phyloP scores from a whole-genome alignment of 2,888 invertebrate genomes.

The Monoplex corrugatus region DNA sequence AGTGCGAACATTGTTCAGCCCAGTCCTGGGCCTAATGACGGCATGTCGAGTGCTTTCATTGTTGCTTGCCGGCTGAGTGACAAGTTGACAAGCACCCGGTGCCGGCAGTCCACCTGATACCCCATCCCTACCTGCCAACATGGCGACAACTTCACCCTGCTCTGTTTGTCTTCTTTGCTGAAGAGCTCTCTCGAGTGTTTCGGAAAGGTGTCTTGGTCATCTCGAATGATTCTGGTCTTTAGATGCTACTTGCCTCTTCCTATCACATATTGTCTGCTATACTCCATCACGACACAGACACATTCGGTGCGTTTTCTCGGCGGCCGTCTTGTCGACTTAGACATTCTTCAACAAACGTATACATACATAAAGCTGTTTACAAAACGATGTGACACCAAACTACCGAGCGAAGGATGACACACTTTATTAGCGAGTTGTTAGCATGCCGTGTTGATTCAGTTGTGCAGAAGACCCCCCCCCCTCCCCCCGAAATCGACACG shows the following conservation, averaged over 20 bases:
- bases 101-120: constrained; percentile 31
- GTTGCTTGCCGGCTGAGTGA: not conserved
- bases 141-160: constrained; percentile 24
- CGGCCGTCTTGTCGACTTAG: not conserved
- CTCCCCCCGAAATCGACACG: too few species aligned
- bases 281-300: constrained; percentile 17
- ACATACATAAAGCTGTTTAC: too few species aligned
- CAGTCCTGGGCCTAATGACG: not conserved
- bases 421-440: too few species aligned
- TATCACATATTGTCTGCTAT: constrained; percentile 16
- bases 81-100: not conserved
- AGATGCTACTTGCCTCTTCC: constrained; percentile 36
- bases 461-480: too few species aligned
- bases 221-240: not conserved
- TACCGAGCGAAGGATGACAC: too few species aligned
- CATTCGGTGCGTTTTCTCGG: constrained; percentile 19
- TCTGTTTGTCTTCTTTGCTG: constrained; percentile 35
- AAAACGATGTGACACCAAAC: too few species aligned
- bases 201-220: constrained; percentile 38
- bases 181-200: constrained; percentile 39
- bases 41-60: constrained; percentile 25
- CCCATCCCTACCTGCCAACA: not conserved
- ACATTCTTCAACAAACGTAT: too few species aligned
- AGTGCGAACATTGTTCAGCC: not conserved
- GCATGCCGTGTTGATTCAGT: too few species aligned